Evolutionary conservation across 1,140 invertebrate species (phyloP).

Genomic region (Bombyx mandarina): DNA sequence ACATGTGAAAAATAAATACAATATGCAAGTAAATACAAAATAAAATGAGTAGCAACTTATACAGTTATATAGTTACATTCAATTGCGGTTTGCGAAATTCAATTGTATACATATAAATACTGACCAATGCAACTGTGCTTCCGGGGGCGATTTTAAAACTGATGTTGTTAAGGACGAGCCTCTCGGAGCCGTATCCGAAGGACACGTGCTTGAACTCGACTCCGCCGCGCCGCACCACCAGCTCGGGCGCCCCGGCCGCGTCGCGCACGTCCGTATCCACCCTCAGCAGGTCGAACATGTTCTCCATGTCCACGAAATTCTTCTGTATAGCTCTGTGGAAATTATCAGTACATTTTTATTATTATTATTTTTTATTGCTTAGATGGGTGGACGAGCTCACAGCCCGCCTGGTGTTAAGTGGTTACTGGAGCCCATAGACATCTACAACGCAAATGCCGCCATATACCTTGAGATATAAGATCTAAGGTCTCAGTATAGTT

Average conservation of each 20-base stretch:
- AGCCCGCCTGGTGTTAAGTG: too few relatives aligned
- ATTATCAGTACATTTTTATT: background rate
- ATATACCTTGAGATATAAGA: too few relatives aligned
- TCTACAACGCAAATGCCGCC: too few relatives aligned
- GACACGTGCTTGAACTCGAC: slow-evolving; percentile 92
- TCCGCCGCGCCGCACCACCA: slow-evolving; percentile 80
- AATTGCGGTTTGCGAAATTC: too few relatives aligned
- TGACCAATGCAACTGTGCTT: slow-evolving; percentile 92
- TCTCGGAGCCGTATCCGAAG: slow-evolving; percentile 90
- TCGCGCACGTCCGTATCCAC: slow-evolving; percentile 91
- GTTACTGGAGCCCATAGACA: too few relatives aligned
- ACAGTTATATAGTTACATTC: too few relatives aligned
- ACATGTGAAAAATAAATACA: too few relatives aligned
- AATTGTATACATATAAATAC: slow-evolving; percentile 22
- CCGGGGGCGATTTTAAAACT: slow-evolving; percentile 90
- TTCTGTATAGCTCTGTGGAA: slow-evolving; percentile 90
- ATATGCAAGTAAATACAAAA: too few relatives aligned
- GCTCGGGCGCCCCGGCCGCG: slow-evolving; percentile 79
- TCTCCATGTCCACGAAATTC: slow-evolving; percentile 99
- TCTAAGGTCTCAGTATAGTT: too few relatives aligned
- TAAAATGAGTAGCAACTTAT: too few relatives aligned
- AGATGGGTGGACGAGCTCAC: too few relatives aligned
- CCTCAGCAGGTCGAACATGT: slow-evolving; percentile 96
- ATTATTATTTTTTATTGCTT: too few relatives aligned
- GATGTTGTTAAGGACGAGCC: slow-evolving; percentile 86